Evolutionary conservation across 2,888 invertebrate genomes (phyloP).

Genomic region (Bursaphelenchus okinawaensis): DNA sequence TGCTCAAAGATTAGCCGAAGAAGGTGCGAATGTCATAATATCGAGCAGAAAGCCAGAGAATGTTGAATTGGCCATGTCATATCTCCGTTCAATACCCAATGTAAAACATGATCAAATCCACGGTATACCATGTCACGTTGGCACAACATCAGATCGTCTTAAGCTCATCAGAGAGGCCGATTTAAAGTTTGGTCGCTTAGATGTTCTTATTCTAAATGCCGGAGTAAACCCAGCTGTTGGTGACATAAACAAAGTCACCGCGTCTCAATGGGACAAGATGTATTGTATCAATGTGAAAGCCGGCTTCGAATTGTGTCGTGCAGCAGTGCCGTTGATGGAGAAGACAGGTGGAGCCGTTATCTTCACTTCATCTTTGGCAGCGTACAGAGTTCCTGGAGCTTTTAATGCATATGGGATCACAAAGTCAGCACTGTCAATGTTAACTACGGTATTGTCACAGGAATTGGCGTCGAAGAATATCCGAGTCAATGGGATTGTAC

Average conservation of each 20-base stretch:
- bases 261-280: not conserved
- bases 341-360: not conserved
- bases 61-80: not conserved
- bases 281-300: not conserved
- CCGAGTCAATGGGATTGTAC: slow-evolving; percentile 72
- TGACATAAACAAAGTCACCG: not conserved
- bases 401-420: not conserved
- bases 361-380: not conserved
- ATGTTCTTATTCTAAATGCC: not conserved
- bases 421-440: not conserved
- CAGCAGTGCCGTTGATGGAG: not conserved
- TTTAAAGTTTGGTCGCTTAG: not conserved
- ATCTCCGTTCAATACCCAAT: not conserved
- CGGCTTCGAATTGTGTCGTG: not conserved
- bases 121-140: not conserved
- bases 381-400: not conserved
- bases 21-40: not conserved
- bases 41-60: not conserved
- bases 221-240: not conserved
- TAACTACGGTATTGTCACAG: slow-evolving; percentile 62
- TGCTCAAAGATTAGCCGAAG: not conserved
- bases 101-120: not conserved
- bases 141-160: not conserved
- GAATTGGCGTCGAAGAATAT: slow-evolving; percentile 68
- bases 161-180: not conserved